These are phyloP conservation scores for Chionomys nivalis DNA, from an alignment of 2,113 vertebrate species.

Conservation along the genomic window DNA sequence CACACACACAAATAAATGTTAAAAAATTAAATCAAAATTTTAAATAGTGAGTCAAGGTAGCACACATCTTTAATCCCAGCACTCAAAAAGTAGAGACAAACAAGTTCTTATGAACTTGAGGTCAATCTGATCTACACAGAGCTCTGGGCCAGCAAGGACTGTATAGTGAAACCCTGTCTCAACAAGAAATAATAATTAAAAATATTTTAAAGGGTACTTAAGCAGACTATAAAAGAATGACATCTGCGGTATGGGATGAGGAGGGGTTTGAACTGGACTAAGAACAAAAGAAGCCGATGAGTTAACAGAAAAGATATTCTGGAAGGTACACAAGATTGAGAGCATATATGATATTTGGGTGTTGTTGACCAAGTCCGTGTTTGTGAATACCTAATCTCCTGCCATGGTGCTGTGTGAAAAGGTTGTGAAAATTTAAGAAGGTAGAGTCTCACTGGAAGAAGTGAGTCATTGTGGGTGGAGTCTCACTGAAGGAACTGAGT, in stretches of 20 bases:
- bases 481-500: background rate
- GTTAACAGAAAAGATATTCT: background rate
- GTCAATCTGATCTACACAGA: background rate
- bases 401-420: background rate
- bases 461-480: background rate
- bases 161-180: background rate
- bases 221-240: background rate
- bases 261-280: background rate
- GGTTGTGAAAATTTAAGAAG: background rate
- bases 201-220: background rate
- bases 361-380: background rate
- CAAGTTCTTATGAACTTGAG: background rate
- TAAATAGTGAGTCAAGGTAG: background rate
- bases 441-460: background rate
- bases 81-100: background rate
- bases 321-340: background rate
- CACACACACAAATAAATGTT: background rate
- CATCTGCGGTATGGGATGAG: background rate
- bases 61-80: background rate
- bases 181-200: background rate
- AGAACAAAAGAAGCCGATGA: background rate
- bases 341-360: background rate
- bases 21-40: background rate
- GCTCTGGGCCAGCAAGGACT: background rate
- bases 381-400: background rate